Base-by-base conservation (phyloP, 53 echinoderm and acorn worm species). In the Paelopatides confundens region DNA sequence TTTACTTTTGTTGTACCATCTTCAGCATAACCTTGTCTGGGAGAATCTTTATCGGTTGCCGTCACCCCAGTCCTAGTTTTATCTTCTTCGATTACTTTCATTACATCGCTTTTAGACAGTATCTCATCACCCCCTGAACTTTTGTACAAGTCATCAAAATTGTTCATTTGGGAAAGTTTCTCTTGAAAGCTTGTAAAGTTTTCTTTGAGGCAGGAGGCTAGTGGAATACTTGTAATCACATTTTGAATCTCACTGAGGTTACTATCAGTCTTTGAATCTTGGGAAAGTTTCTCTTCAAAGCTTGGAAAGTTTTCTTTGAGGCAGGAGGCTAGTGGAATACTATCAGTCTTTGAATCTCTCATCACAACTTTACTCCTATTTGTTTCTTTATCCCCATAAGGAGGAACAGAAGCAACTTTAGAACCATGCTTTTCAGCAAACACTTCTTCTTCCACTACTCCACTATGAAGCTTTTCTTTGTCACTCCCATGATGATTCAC, bases 161-260 rank as follows among this genome's bases (percentile, higher is more conserved):
- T 67, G 21, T 74, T 74, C 29, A 74, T 39, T 3, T n/a, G 39
- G 51, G 49, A 33, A 1, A 79, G 52, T 47, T 79, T 79, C 3
- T 13, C 30, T 33, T 79, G 51, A 79, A 79, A 79, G 79, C 79
- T 79, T 10, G 43, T 13, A 11, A 79, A 6, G 29, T 30, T 50
- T 7, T 79, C 79, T 8, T 79, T 21, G 33, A 79, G 79, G 12
- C 53, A 50, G 4, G 79, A 79, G 33, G 79, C 79, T 32, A 79
- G 9, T 4, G 79, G 79, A 32, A 79, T 79, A 53, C 79, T 79
- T 50, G 79, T 53, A 7, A 79, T 31, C 17, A 79, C 79, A 31
- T 53, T 3, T 21, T 53, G 51, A 13, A 52, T 51, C 53, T 79
- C 54, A 79, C 51, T 79, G 31, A 79, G 49, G 52, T 30, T 29